Evolutionary conservation across 2,113 vertebrate genomes (phyloP).

Genomic region (Sceloporus tristichus): DNA sequence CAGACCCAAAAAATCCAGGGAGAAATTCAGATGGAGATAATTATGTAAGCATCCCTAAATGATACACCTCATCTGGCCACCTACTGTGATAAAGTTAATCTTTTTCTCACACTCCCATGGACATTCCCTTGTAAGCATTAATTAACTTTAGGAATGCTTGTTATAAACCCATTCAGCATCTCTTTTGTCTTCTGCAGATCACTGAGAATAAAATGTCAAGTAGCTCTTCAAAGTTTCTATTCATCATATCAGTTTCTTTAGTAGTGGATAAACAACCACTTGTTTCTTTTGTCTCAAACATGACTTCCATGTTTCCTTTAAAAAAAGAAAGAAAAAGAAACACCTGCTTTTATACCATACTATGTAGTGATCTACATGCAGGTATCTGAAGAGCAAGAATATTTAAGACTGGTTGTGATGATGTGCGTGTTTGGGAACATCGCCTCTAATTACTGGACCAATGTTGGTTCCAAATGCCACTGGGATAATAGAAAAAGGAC

Average conservation of each 20-base stretch:
- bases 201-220: slow-evolving; percentile 30
- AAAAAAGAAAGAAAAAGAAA: not conserved
- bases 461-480: too few species aligned
- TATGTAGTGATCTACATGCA: too few species aligned
- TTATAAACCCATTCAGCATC: slow-evolving; percentile 27
- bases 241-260: slow-evolving; percentile 18
- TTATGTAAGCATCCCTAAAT: not conserved
- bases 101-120: not conserved
- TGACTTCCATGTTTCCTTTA: not conserved
- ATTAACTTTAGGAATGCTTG: slow-evolving; percentile 24
- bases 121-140: slow-evolving; percentile 9
- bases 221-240: slow-evolving; percentile 26
- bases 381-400: too few species aligned
- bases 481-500: too few species aligned
- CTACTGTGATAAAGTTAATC: slow-evolving; percentile 33
- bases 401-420: too few species aligned
- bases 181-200: slow-evolving; percentile 14
- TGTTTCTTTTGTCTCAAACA: not conserved
- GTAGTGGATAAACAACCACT: slow-evolving; percentile 14
- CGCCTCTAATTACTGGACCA: too few species aligned
- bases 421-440: too few species aligned
- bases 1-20: not conserved
- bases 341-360: not conserved
- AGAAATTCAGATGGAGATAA: not conserved
- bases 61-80: not conserved